Conservation (phyloP, 2,113 vertebrate species). For the Aptenodytes forsteri region DNA sequence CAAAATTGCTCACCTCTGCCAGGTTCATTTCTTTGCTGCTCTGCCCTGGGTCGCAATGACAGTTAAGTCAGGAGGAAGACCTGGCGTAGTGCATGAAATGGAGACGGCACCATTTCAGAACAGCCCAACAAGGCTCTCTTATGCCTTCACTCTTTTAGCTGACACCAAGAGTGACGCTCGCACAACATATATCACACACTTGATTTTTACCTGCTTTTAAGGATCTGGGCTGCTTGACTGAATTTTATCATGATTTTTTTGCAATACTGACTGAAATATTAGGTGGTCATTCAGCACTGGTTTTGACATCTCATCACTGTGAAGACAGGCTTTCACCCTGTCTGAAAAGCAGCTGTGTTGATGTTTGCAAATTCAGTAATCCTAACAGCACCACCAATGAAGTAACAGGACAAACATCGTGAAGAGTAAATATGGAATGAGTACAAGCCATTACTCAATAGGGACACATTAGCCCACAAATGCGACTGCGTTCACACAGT, state of each 20-base stretch:
- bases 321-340: accelerated
- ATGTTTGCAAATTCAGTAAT: background rate
- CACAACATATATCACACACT: background rate
- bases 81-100: background rate
- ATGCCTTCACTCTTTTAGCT: accelerated
- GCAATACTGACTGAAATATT: background rate
- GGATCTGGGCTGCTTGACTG: background rate
- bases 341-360: background rate
- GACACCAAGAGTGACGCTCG: accelerated
- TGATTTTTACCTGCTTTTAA: background rate
- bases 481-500: background rate
- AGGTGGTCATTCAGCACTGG: accelerated
- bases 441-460: background rate
- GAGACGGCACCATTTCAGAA: background rate
- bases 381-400: accelerated
- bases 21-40: background rate
- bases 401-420: background rate
- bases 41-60: background rate
- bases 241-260: background rate
- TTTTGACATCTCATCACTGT: background rate
- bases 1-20: background rate
- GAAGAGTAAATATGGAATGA: background rate
- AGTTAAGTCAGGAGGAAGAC: background rate
- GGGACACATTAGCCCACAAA: accelerated
- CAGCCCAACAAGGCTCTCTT: accelerated